A percentile compares a stretch with the other conserved stretches of the same genome.
phyloP scores from a whole-genome alignment of 2,797 vertebrate species.

The Picus viridis region DNA sequence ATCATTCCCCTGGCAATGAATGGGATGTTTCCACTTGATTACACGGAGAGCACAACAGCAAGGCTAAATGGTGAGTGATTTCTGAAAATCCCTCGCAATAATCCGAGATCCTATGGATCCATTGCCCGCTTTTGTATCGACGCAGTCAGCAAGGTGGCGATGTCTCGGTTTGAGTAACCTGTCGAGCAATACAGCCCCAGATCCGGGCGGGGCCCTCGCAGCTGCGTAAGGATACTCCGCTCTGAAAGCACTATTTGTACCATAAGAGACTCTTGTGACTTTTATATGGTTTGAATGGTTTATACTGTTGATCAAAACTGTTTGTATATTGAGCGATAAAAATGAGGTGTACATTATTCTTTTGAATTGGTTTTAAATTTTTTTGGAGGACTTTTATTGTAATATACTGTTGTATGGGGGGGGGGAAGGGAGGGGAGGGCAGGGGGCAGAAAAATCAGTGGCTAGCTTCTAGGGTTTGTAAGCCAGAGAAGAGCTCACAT shows the following conservation, averaged over 20 bases:
- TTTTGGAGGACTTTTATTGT: slow-evolving; percentile 44
- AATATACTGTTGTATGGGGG: slow-evolving; percentile 45
- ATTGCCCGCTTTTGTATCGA: background rate
- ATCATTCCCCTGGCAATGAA: background rate
- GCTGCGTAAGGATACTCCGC: slow-evolving; percentile 56
- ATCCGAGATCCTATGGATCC: slow-evolving; percentile 52
- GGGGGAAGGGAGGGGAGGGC: background rate
- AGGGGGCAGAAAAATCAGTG: slow-evolving; percentile 14
- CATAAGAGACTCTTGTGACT: slow-evolving; percentile 64
- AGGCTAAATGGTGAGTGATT: slow-evolving; percentile 41
- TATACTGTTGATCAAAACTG: slow-evolving; percentile 72
- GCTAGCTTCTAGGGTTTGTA: slow-evolving; percentile 28
- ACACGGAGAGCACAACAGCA: slow-evolving; percentile 23
- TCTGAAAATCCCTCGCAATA: slow-evolving; percentile 18
- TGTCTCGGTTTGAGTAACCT: slow-evolving; percentile 41
- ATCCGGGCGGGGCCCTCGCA: slow-evolving; percentile 19
- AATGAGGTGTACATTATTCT: slow-evolving; percentile 69
- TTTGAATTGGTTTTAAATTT: slow-evolving; percentile 65
- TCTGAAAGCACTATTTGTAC: slow-evolving; percentile 75
- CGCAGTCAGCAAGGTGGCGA: slow-evolving; percentile 16
- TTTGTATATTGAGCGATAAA: slow-evolving; percentile 74
- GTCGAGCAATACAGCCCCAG: slow-evolving; percentile 28
- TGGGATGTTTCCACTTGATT: slow-evolving; percentile 15
- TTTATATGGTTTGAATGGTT: slow-evolving; percentile 73
- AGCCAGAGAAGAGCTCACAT: background rate